Percentiles rank a stretch among this genome's conserved stretches.
phyloP scores from a whole-genome alignment of 2,113 vertebrate species.

The Megaceryle torquata region DNA sequence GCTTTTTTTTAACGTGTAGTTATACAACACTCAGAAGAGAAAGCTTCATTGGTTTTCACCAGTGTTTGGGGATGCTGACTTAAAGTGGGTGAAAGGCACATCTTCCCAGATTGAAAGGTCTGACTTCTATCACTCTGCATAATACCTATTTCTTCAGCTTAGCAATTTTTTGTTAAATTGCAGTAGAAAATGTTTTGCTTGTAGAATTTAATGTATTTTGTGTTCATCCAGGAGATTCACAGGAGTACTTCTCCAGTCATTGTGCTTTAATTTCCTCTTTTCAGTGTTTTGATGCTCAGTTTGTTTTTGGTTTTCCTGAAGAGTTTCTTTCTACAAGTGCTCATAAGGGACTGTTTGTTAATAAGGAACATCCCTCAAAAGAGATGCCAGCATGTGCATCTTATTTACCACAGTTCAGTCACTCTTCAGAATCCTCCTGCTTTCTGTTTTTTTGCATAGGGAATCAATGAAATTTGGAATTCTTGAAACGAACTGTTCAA shows the following conservation, averaged over 20 bases:
- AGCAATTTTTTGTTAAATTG: neutral
- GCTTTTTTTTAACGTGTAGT: neutral
- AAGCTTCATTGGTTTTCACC: neutral
- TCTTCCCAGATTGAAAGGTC: neutral
- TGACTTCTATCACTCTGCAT: neutral
- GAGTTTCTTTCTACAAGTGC: neutral
- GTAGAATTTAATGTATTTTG: neutral
- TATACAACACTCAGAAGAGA: neutral
- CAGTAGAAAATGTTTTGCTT: neutral
- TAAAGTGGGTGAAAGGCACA: neutral
- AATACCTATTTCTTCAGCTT: neutral
- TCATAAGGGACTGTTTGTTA: neutral
- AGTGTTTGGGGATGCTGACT: neutral
- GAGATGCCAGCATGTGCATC: neutral
- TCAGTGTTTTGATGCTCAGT: neutral
- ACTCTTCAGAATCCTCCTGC: neutral
- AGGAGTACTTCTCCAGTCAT: neutral
- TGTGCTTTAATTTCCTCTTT: neutral
- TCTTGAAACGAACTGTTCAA: neutral
- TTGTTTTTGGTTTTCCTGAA: neutral
- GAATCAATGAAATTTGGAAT: neutral
- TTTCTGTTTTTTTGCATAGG: neutral
- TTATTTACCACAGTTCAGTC: neutral
- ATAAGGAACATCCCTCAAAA: neutral
- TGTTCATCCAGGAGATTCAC: neutral